Evolutionary conservation across 1,140 invertebrate genomes (phyloP), one percentile per base, ranked within the genome.

Genomic region (Coelopa frigida): DNA sequence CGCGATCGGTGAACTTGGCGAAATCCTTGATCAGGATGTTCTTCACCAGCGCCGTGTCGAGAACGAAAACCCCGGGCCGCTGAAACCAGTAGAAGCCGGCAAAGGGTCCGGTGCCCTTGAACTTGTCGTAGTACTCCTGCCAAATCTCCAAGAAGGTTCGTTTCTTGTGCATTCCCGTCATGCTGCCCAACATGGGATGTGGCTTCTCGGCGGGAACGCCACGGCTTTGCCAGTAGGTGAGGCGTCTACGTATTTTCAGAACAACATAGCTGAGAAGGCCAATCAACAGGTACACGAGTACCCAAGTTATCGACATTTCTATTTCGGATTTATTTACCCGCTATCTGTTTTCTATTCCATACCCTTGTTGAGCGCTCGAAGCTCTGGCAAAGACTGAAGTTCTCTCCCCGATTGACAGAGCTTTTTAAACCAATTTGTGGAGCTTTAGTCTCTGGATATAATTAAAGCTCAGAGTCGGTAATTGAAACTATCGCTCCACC

Each of bases 1-100:
- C 71, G 26, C 77, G 61, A 58, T 70, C 58, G 3, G 53, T 43
- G 37, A 70, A 70, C 20, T 51, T 26, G 4, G 46, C 39, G 14
- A 69, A 69, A 39, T 70, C 66, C 27, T 69, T 69, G 5, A 69
- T 58, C 0, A 68, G 32, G 39, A 70, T 50, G 6, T 59, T 45
- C 36, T 58, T 65, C 5, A 66, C 44, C 1, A 69, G 44, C 20
- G 62, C 59, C 15, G 57, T 39, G 27, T 69, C 67, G 0, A 53
- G 26, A 1, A 65, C 23, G 12, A 52, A 29, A 5, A 58, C 37
- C 6, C 51, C 58, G 0, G 48, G 39, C 1, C 33, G 42, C 17
- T 53, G 52, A 0, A 59, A 37, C 27, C 58, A 63, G 39, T 53
- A 33, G 31, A 55, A 61, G 18, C 63, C 63, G 0, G 43, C 57